A percentile compares a stretch with the other conserved stretches of the same genome.
phyloP scores from a whole-genome alignment of 2,113 vertebrate species.

The Gobiocypris rarus region DNA sequence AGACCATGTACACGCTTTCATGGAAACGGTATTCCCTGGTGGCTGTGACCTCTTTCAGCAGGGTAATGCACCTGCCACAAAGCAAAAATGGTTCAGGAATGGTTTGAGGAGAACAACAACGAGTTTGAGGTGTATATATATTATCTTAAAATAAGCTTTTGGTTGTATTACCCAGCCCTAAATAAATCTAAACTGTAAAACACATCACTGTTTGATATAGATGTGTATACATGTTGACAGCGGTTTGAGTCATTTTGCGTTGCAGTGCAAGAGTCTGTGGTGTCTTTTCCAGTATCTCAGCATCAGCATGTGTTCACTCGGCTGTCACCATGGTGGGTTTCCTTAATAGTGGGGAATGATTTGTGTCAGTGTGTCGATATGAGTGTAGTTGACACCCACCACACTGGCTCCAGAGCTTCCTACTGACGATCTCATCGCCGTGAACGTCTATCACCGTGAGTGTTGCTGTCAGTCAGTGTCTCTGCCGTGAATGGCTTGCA shows the following conservation, averaged over 20 bases:
- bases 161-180: too few species aligned
- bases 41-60: too few species aligned
- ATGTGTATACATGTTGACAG: not conserved
- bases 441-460: slow-evolving; percentile 44
- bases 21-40: too few species aligned
- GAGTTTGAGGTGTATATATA: too few species aligned
- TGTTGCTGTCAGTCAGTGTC: slow-evolving; percentile 44
- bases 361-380: slow-evolving; percentile 40
- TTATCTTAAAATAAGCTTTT: too few species aligned
- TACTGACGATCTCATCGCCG: slow-evolving; percentile 41
- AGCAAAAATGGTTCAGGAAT: too few species aligned
- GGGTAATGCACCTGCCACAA: too few species aligned
- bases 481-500: slow-evolving; percentile 25
- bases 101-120: too few species aligned
- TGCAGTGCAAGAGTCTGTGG: not conserved
- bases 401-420: slow-evolving; percentile 42
- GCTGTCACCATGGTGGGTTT: slow-evolving; percentile 50
- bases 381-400: slow-evolving; percentile 47
- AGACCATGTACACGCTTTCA: too few species aligned
- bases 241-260: not conserved
- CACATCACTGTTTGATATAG: not conserved
- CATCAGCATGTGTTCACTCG: slow-evolving; percentile 31
- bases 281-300: slow-evolving; percentile 19
- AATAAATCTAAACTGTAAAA: not conserved
- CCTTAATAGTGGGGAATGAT: slow-evolving; percentile 32